These are phyloP conservation scores for Tupiocoris notatus DNA, from an alignment of 2,888 invertebrate species.

Conservation along the genomic window DNA sequence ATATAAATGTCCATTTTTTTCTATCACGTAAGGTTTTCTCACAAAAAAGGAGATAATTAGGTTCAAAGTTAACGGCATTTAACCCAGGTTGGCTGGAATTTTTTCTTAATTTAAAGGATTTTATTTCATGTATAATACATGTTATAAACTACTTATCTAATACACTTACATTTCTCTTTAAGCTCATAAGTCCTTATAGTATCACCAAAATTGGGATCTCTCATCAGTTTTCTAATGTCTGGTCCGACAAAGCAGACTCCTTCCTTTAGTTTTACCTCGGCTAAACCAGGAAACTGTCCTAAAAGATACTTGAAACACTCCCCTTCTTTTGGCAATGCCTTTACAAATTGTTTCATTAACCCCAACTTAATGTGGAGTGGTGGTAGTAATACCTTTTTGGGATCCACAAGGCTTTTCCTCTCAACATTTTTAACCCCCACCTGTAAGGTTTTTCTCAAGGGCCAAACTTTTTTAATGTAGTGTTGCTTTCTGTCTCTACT, in stretches of 20 bases:
- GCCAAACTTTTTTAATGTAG: neutral
- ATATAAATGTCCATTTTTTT: too few relatives aligned
- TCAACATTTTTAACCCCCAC: neutral
- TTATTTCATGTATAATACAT: neutral
- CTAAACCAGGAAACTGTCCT: neutral
- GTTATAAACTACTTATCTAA: neutral
- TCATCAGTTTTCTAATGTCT: too few relatives aligned
- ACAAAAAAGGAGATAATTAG: neutral
- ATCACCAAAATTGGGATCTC: too few relatives aligned
- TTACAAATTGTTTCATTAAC: slow-evolving; percentile 10
- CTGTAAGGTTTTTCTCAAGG: neutral
- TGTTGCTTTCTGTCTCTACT: neutral
- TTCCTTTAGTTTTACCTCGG: neutral
- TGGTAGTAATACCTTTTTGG: slow-evolving; percentile 3
- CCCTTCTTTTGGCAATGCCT: neutral
- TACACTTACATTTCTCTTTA: too few relatives aligned
- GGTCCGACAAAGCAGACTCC: too few relatives aligned
- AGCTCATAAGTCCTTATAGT: too few relatives aligned
- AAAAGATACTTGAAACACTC: neutral
- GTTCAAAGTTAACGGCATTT: neutral
- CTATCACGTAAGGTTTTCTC: slow-evolving; percentile 1
- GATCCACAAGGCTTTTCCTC: neutral
- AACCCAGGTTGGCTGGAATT: neutral
- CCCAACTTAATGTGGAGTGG: slow-evolving; percentile 12
- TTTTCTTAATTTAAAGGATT: too few relatives aligned